Evolutionary conservation across 2,113 vertebrate species (phyloP), one percentile per base, ranked within the genome.

Genomic region (Gadus macrocephalus): DNA sequence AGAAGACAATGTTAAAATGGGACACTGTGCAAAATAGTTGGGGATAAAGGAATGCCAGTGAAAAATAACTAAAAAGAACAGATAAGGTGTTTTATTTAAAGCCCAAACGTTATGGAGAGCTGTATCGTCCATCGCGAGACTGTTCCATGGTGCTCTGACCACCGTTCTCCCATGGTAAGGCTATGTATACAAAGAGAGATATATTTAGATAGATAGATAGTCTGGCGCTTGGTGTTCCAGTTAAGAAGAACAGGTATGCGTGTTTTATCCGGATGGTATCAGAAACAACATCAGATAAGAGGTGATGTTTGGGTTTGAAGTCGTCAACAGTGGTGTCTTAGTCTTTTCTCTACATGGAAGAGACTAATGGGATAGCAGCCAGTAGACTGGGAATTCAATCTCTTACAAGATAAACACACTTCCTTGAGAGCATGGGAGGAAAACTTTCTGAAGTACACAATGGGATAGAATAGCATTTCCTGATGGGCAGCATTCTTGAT

Each of bases 211-310:
- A 76, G 56, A 78, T 74, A 72, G 75, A 74, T 76, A 58, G 72
- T 28, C 77, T 79, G 83, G 83, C 68, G 71, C 79, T 82, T 64
- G 27, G 42, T 68, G 53, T 59, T 74, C 66, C 75, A 82, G 20
- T 75, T 69, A 64, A 77, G 76, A 77, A 68, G 78, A 76, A 85
- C 81, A 70, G 82, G 78, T 77, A 85, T 83, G 78, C 66, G 76
- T 69, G 67, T 66, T 61, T 87, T 86, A 83, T 84, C 83, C 80
- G 1, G 67, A 49, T 49, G 42, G 20, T 15, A 64, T 14, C 55
- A 17, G n/a, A 58, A 58, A 70, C 65, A 49, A 53, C 49, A 83
- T 86, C 77, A 79, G 85, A 86, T 87, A 78, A 74, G 27, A 15
- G 63, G 62, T 78, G 71, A 69, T 80, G 74, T 77, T 82, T 83